Conservation (phyloP, 2,113 vertebrate species). For the Catharus bicknelli region DNA sequence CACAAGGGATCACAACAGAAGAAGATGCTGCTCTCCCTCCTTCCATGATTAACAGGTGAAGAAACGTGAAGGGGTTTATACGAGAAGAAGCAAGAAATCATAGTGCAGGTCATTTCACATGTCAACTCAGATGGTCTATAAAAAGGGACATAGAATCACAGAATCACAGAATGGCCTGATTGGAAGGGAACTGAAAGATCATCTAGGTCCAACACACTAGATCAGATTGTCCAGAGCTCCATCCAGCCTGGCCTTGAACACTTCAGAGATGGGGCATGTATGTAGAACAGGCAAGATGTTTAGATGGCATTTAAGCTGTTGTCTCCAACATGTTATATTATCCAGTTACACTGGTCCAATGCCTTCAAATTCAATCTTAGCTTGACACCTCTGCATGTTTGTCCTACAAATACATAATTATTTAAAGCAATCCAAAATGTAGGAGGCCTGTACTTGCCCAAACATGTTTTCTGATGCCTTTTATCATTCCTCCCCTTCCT, state of each 20-base stretch:
- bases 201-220: background rate
- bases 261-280: background rate
- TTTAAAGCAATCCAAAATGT: background rate
- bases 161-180: background rate
- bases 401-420: background rate
- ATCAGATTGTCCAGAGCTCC: background rate
- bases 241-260: background rate
- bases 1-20: background rate
- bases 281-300: background rate
- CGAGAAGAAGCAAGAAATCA: background rate
- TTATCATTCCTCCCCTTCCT: background rate
- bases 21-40: background rate
- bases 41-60: background rate
- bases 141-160: background rate
- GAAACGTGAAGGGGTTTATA: rapidly evolving
- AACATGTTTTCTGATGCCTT: background rate
- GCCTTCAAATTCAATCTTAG: background rate
- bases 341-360: background rate
- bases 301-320: background rate
- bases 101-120: background rate
- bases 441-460: background rate
- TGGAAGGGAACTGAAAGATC: background rate
- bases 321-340: background rate
- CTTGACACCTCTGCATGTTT: background rate
- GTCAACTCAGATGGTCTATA: background rate